Percentiles rank a stretch among this genome's conserved stretches.
phyloP scores from a whole-genome alignment of 2,113 vertebrate species.

The Platichthys stellatus region DNA sequence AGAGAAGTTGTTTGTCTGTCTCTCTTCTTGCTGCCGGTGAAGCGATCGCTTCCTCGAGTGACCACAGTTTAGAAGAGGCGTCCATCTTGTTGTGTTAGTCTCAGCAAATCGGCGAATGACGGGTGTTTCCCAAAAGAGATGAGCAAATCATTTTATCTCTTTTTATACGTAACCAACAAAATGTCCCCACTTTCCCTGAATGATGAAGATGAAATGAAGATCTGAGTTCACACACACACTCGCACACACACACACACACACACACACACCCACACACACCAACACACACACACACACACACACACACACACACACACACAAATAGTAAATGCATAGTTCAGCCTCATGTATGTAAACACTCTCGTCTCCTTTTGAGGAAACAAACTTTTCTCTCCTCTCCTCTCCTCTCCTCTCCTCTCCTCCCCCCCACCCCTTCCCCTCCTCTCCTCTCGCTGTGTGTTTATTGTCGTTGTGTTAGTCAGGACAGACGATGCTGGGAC shows the following conservation, averaged over 20 bases:
- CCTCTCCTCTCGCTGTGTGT: slow-evolving; percentile 40
- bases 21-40: not conserved
- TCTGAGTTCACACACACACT: not conserved
- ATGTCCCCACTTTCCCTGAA: not conserved
- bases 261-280: no score
- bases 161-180: not conserved
- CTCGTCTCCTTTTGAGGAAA: not conserved
- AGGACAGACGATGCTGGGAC: slow-evolving; percentile 45
- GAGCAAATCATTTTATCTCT: not conserved
- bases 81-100: not conserved
- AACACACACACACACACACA: not conserved
- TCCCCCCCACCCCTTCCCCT: not conserved
- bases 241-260: not conserved
- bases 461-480: slow-evolving; percentile 47
- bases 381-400: no score
- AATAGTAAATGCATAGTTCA: not conserved
- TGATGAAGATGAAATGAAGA: no score
- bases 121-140: not conserved
- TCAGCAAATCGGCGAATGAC: not conserved
- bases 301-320: no score
- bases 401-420: no score
- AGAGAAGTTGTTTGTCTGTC: not conserved
- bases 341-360: not conserved
- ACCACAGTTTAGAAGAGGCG: not conserved
- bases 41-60: not conserved